These are phyloP conservation scores for silkworm (Bombyx mori) DNA, from an alignment of 1,140 invertebrate species.

Conservation along the genomic window DNA sequence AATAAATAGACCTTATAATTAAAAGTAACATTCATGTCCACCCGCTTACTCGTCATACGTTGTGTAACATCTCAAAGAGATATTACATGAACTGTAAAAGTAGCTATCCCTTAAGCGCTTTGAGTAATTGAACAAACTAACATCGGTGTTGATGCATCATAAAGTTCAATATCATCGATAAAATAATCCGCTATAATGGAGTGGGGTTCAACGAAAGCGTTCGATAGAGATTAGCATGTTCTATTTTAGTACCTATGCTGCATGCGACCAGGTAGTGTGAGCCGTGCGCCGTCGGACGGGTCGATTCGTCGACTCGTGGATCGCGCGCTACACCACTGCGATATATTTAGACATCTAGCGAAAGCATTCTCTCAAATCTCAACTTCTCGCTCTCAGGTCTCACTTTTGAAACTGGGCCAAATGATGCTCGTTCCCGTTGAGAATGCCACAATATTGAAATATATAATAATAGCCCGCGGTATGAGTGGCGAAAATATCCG, in stretches of 20 bases:
- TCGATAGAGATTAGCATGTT: constrained; percentile 23
- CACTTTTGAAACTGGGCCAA: constrained; percentile 69
- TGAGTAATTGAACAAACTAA: too few species aligned
- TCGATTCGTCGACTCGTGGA: constrained; percentile 11
- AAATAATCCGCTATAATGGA: constrained; percentile 6
- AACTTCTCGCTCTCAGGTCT: constrained; percentile 58
- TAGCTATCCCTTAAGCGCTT: too few species aligned
- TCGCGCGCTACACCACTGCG: constrained; percentile 24
- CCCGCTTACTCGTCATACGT: too few species aligned
- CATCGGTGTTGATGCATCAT: constrained; percentile 3
- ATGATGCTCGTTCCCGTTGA: constrained; percentile 57
- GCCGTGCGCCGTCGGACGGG: constrained; percentile 3
- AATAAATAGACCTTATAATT: too few species aligned
- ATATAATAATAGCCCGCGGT: constrained; percentile 64
- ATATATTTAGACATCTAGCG: constrained; percentile 57
- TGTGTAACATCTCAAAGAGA: too few species aligned
- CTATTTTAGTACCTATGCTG: constrained; percentile 32
- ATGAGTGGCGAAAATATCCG: constrained; percentile 59
- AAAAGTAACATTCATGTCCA: too few species aligned
- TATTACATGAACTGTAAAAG: too few species aligned
- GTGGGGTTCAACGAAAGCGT: background rate
- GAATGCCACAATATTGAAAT: constrained; percentile 67
- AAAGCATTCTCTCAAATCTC: constrained; percentile 61
- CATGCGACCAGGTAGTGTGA: constrained; percentile 3
- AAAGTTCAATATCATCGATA: constrained; percentile 20